Evolutionary conservation across 1,140 invertebrate genomes (phyloP).

Genomic region (Bombus impatiens): DNA sequence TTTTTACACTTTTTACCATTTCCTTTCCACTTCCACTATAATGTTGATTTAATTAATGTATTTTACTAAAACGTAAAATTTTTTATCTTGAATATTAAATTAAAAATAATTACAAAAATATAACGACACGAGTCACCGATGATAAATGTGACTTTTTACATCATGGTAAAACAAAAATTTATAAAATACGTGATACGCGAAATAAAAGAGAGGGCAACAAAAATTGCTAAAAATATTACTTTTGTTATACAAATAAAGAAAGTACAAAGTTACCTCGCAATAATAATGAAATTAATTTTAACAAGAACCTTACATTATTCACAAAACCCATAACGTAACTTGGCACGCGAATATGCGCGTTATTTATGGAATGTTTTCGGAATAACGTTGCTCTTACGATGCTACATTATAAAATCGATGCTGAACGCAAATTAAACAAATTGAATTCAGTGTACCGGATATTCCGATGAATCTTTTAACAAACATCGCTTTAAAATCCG

Average conservation of each 20-base stretch:
- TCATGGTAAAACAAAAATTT: neutral
- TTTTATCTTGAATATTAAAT: neutral
- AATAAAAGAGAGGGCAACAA: too few relatives aligned
- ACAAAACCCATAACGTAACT: neutral
- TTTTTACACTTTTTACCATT: neutral
- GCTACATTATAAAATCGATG: neutral
- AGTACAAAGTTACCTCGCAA: neutral
- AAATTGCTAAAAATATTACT: neutral
- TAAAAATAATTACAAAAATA: neutral
- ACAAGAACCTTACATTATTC: neutral
- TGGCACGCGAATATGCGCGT: neutral
- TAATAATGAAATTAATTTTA: neutral
- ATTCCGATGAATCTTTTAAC: neutral
- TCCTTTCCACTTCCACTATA: neutral
- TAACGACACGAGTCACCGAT: neutral
- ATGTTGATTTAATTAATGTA: neutral
- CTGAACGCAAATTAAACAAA: conserved; percentile 3
- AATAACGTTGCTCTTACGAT: neutral
- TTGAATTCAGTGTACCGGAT: neutral
- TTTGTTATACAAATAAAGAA: neutral
- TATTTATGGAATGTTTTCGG: neutral
- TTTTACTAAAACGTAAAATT: neutral
- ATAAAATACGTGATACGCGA: too few relatives aligned
- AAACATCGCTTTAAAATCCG: conserved; percentile 12
- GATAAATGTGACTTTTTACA: neutral